These are phyloP conservation scores for Enoplolaimus lenunculus DNA, from an alignment of 2,888 invertebrate species.

Conservation along the genomic window DNA sequence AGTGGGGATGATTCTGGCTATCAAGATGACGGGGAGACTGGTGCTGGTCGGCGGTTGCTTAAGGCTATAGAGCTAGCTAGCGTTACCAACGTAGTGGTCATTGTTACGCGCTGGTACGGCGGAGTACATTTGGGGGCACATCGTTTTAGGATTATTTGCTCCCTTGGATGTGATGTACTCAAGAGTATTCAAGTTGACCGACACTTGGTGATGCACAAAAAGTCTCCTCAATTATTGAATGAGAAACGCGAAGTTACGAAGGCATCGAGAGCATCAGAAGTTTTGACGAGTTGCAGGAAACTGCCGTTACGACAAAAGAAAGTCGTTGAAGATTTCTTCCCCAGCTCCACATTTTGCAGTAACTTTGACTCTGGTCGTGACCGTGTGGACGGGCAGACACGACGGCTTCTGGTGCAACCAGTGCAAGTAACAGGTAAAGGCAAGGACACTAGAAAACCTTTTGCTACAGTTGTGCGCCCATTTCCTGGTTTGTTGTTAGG, in stretches of 20 bases:
- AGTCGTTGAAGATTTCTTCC: background rate
- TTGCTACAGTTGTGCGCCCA: background rate
- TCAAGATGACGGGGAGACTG: constrained; percentile 69
- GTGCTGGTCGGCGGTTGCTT: constrained; percentile 55
- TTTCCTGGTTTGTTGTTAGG: background rate
- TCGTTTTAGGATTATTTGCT: background rate
- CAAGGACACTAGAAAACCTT: background rate
- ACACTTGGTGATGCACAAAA: background rate
- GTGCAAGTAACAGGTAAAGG: background rate
- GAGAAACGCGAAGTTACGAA: background rate
- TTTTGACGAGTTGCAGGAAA: background rate
- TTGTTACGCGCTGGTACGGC: constrained; percentile 62
- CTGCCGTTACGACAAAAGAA: background rate
- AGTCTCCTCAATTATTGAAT: no score
- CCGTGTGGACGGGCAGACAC: background rate
- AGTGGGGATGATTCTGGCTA: background rate
- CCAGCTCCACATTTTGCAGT: background rate
- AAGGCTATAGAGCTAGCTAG: background rate
- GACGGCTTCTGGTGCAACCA: background rate
- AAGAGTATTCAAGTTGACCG: background rate
- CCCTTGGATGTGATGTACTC: background rate
- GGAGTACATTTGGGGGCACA: background rate
- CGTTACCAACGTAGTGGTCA: background rate
- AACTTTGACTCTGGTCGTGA: background rate
- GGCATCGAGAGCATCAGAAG: background rate